phyloP scores from a whole-genome alignment of 2,113 vertebrate genomes.

The Crotalus tigris region DNA sequence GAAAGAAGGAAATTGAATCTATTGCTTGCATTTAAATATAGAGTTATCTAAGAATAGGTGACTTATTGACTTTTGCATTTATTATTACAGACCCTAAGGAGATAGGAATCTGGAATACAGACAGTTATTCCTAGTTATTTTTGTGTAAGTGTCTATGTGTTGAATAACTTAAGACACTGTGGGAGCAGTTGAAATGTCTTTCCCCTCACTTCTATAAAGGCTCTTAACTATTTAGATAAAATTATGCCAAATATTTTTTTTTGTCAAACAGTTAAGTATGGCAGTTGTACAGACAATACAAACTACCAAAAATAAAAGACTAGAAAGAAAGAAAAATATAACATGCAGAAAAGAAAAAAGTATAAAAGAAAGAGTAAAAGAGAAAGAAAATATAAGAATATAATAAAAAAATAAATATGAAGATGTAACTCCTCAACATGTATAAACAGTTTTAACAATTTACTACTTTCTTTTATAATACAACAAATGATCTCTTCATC shows the following conservation, averaged over 20 bases:
- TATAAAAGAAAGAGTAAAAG: neutral
- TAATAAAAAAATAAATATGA: neutral
- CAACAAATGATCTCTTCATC: neutral
- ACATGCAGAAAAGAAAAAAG: neutral
- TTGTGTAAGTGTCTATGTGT: conserved; percentile 12
- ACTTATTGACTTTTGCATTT: conserved; percentile 49
- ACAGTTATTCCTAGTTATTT: conserved; percentile 31
- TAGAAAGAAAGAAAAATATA: neutral
- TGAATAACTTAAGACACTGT: conserved; percentile 36
- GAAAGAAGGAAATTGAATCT: conserved; percentile 46
- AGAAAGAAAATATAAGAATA: neutral
- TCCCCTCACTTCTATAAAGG: neutral
- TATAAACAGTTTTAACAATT: neutral
- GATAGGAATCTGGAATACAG: conserved; percentile 35
- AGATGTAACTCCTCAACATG: neutral
- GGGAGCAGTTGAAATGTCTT: conserved; percentile 20
- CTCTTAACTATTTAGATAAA: conserved; percentile 26
- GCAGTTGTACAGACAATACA: neutral
- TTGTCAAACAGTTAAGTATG: neutral
- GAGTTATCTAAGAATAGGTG: conserved; percentile 51
- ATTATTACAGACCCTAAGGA: conserved; percentile 47
- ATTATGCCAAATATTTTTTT: neutral
- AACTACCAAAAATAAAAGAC: neutral
- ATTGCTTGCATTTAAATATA: conserved; percentile 58
- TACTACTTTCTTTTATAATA: neutral